Evolutionary conservation across 2,113 vertebrate species (phyloP), one percentile per base, ranked within the genome.

Genomic region (Xenotilapia longispinis): DNA sequence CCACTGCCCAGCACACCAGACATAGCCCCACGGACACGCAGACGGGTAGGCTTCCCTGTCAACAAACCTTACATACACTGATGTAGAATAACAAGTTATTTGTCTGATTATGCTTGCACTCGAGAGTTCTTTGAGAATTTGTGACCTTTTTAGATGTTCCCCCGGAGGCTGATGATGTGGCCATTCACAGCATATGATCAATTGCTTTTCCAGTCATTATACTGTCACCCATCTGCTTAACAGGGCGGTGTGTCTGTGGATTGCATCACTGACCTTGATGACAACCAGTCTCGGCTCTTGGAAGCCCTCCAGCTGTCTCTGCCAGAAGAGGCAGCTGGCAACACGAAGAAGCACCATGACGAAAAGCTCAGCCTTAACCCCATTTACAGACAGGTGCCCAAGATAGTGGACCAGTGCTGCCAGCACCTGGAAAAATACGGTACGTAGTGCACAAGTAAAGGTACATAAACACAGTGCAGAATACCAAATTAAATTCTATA

Each of bases 161-260:
- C 19, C 80, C 7, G 13, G 14, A 19, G 21, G 73, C 26, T 40
- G 57, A 57, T 54, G 79, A 40, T 36, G 84, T 33, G 55, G 53
- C 68, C 55, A 21, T 75, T 81, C 49, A 31, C 4, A 51, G 6
- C 36, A 31, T 13, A 38, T n/a, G 73, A 49, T 78, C 9, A 47
- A 6, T 54, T 26, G 42, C 17, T 63, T 65, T 65, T 68, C 47
- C 33, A 36, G 6, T 87, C 33, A 47, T 63, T 80, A 9, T 8
- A 19, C 19, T 79, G 83, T 92, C 82, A 54, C 84, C 80, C 49
- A 28, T 93, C 60, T 91, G 68, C 93, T 58, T 78, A 90, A 3
- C 96, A 99, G 99, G 99, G 99, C 0, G 99, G 98, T 0, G 98
- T 99, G 97, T 99, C 99, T 82, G 99, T 99, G 96, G 99, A 99